phyloP scores from a whole-genome alignment of 1,140 invertebrate genomes.

The Megathymus violae region DNA sequence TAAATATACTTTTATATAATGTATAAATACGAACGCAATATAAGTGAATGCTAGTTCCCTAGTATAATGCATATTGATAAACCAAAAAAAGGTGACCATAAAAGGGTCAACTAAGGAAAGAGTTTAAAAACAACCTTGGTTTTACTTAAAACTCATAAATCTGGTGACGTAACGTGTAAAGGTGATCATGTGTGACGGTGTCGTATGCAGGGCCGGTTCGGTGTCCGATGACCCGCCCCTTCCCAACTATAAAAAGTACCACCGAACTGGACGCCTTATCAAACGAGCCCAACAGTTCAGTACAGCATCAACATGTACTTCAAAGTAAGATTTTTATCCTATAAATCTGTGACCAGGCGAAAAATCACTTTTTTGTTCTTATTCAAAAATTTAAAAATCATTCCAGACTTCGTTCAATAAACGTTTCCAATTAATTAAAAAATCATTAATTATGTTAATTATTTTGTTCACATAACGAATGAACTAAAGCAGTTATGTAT shows the following conservation, averaged over 20 bases:
- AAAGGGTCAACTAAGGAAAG: conserved; percentile 35
- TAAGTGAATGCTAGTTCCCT: too few relatives aligned
- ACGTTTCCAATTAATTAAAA: too few relatives aligned
- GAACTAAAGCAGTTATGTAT: too few relatives aligned
- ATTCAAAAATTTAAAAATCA: too few relatives aligned
- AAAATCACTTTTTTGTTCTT: too few relatives aligned
- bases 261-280: conserved; percentile 59
- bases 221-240: conserved; percentile 58
- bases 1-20: too few relatives aligned
- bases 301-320: conserved; percentile 71
- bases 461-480: too few relatives aligned
- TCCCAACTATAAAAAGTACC: conserved; percentile 74
- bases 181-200: conserved; percentile 62
- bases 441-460: too few relatives aligned
- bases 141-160: conserved; percentile 56
- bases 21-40: too few relatives aligned
- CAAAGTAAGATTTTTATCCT: conserved; percentile 62
- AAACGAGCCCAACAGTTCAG: conserved; percentile 63
- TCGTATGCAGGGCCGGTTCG: conserved; percentile 71
- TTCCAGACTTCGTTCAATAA: too few relatives aligned
- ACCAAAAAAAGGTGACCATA: not conserved
- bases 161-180: conserved; percentile 65
- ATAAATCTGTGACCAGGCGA: too few relatives aligned
- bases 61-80: not conserved
- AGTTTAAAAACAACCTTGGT: conserved; percentile 66